Percentiles rank a stretch among this genome's conserved stretches.
Conservation (phyloP, 30 jellyfish, hydroid and myxozoan species). For the Morbakka virulenta region DNA sequence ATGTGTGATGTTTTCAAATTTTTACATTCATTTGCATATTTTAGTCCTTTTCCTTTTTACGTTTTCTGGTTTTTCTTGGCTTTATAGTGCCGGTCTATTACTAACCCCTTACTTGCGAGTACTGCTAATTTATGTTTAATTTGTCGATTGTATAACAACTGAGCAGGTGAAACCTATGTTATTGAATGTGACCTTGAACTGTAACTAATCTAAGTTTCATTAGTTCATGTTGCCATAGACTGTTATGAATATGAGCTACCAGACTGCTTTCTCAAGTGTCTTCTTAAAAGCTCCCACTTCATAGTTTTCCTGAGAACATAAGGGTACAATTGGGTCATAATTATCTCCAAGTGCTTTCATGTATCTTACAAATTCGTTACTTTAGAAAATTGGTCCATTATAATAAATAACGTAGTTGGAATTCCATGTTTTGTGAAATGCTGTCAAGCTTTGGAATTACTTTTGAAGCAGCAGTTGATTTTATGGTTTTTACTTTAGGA, state of each 20-base stretch:
- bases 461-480: neutral
- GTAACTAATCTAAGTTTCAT: slow-evolving; percentile 7
- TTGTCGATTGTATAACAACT: slow-evolving; percentile 13
- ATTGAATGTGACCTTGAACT: slow-evolving; percentile 34
- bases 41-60: neutral
- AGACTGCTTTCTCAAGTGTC: slow-evolving; percentile 33
- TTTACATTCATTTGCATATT: slow-evolving; percentile 27
- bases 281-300: slow-evolving; percentile 38
- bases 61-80: neutral
- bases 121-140: slow-evolving; percentile 11
- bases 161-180: slow-evolving; percentile 31
- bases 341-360: slow-evolving; percentile 10
- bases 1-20: neutral
- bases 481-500: slow-evolving; percentile 2
- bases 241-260: slow-evolving; percentile 13
- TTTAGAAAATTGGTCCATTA: slow-evolving; percentile 38
- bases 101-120: neutral
- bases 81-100: slow-evolving; percentile 2
- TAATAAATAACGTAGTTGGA: too few species aligned
- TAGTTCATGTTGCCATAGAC: slow-evolving; percentile 42
- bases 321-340: neutral
- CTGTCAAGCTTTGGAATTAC: slow-evolving; percentile 30
- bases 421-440: neutral
- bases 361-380: slow-evolving; percentile 8
- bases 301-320: slow-evolving; percentile 40